Base-by-base conservation (phyloP, 2,888 invertebrate species). In the Malacosoma neustria region DNA sequence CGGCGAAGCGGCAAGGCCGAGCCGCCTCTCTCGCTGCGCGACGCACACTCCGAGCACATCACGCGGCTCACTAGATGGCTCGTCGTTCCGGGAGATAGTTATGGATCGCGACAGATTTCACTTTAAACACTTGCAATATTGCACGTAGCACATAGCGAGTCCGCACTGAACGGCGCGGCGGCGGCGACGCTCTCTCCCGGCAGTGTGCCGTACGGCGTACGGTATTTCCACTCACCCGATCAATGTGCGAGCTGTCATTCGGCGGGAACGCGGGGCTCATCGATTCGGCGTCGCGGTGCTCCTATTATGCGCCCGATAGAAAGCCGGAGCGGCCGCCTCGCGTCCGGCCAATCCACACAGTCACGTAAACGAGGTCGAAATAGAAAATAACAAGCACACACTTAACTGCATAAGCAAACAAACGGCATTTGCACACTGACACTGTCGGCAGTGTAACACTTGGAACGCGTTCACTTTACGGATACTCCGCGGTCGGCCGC, bases 221-320 rank as follows among this genome's bases (percentile, higher is more conserved):
- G 30, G 22, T n/a, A 29, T 29, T 39, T 31, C 35, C 46, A 77
- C 82, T 80, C 70, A 82, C 81, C 74, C 75, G 77, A 79, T 81
- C 77, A 72, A 75, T 76, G 79, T 68, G 68, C 60, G 67, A 69
- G 70, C 61, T 61, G 72, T 70, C 73, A 72, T 61, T 61, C 53
- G 61, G 54, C 54, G 54, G 62, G 61, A 70, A 61, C 57, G 61
- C 60, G 59, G 61, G 57, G 57, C 54, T 61, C 74, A 75, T 79
- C 72, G 74, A 74, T 72, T 66, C 61, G 51, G 53, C 51, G 52
- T 55, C 52, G 54, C 57, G 50, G 54, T 54, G 49, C 57, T 61
- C 55, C 57, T 51, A n/a, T n/a, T n/a, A 48, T 54, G 49, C 56
- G 60, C 52, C 59, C 59, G 62, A 51, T 69, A 67, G 70, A 69